Base-by-base conservation (phyloP, 2,113 vertebrate species). In the Coptodon rendalli region DNA sequence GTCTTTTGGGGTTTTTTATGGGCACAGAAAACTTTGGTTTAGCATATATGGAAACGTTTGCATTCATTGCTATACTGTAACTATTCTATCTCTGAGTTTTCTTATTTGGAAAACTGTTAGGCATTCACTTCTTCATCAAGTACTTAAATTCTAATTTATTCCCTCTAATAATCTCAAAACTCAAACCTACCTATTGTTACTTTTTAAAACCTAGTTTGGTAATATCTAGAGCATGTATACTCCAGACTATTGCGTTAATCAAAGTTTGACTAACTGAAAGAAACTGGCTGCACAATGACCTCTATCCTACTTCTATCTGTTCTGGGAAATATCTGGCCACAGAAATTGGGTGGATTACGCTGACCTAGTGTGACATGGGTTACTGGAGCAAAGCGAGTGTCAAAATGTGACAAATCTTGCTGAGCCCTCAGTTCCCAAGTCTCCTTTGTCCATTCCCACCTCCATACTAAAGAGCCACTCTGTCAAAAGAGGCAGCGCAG, bases 331-430 rank as follows among this genome's bases (percentile, higher is more conserved):
- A 79, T 87, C 59, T 56, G 81, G 63, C 50, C 78, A 80, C 61
- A 85, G 85, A 87, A 87, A 89, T 13, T 13, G 66, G 86, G 86
- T 91, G 83, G 83, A 93, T 92, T 88, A 90, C 85, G 40, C 68
- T 93, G 93, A 94, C 94, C 94, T 68, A 66, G 82, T 66, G 88
- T 88, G 92, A 90, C 89, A 89, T 6, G 50, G 87, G 89, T 91
- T 93, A 94, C 86, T 92, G 89, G 92, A 94, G 93, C 94, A 95
- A 91, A 93, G 85, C 83, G 27, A 89, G 86, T 91, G 92, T 92
- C 91, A 93, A 87, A 90, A 94, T 94, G 92, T 91, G 93, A 92
- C 87, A 93, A 93, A 91, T 93, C 93, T 91, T 22, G 59, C 89
- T 82, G 91, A 93, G 90, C 90, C 90, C 86, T 89, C 22, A 34